Conservation (phyloP, 1,140 invertebrate species). For the Ganaspis sp. region DNA sequence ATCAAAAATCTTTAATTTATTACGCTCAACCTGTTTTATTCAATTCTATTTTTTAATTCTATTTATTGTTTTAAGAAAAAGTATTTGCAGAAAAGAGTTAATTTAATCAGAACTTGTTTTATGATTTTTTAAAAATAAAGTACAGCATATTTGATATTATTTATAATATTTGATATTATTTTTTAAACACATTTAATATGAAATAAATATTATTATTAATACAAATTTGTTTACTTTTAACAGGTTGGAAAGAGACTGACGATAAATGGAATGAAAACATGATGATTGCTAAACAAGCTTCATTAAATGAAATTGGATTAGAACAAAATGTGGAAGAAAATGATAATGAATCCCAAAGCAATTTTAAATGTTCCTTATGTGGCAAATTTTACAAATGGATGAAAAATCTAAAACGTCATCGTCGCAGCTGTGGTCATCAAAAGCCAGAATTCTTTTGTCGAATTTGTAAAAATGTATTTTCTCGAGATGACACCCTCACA, state of each 20-base stretch:
- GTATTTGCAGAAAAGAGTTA: too few relatives aligned
- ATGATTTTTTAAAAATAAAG: too few relatives aligned
- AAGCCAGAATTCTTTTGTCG: not conserved
- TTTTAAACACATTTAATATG: too few relatives aligned
- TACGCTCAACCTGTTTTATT: too few relatives aligned
- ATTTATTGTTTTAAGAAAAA: too few relatives aligned
- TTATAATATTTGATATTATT: too few relatives aligned
- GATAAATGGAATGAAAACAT: not conserved
- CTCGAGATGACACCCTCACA: not conserved
- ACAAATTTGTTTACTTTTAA: not conserved
- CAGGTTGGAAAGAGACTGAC: not conserved
- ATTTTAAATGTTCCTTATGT: not conserved
- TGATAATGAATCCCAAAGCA: not conserved
- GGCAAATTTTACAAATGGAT: conserved; percentile 4
- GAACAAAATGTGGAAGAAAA: not conserved
- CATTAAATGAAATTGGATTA: not conserved
- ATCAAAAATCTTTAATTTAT: too few relatives aligned
- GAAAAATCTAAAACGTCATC: conserved; percentile 8
- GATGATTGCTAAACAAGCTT: not conserved
- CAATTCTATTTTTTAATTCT: too few relatives aligned
- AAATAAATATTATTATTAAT: not conserved
- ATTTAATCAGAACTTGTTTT: too few relatives aligned
- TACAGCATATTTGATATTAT: too few relatives aligned
- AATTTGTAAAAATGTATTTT: not conserved
- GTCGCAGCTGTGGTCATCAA: not conserved